Evolutionary conservation across 2,113 vertebrate species (phyloP), one percentile per base, ranked within the genome.

Genomic region (Myotis davidii): DNA sequence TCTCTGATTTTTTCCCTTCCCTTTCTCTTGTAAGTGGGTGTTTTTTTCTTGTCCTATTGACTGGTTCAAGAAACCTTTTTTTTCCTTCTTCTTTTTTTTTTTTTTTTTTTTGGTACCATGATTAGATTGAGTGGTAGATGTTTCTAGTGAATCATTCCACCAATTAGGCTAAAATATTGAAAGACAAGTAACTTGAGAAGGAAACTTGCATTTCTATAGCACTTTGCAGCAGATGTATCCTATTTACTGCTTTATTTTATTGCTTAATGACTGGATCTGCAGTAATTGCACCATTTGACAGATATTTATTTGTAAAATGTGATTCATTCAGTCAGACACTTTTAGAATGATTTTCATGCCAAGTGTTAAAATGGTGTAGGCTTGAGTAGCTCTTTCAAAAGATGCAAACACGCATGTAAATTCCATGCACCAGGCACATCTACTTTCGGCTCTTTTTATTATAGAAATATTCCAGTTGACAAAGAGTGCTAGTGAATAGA

Each of bases 241-340:
- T 99, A 99, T 99, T 99, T 98, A 98, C 98, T 95, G 97, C 98
- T 98, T 98, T 98, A 98, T 98, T 98, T 98, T 98, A 99, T 98
- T 98, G 98, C 98, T 98, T 98, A 99, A 98, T 98, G 98, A 98
- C 98, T 98, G 98, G 92, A 98, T 98, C 98, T 98, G 91, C 9
- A 98, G 98, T 98, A 98, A 99, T 98, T 98, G 98, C 98, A 98
- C 94, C 90, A 97, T 98, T 98, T 98, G 98, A 99, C 98, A 98
- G 98, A 98, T 98, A 99, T 99, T 99, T 99, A 99, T 99, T 99
- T 99, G 98, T 98, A 98, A 98, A 98, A 98, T 97, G 93, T 99
- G 98, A 98, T 98, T 99, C 98, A 98, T 98, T 98, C 98, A 97
- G 98, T 98, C 97, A 98, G 98, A 98, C 98, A 97, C 97, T 98